phyloP scores from a whole-genome alignment of 2,888 invertebrate species.

The Rhyacophila evoluta region DNA sequence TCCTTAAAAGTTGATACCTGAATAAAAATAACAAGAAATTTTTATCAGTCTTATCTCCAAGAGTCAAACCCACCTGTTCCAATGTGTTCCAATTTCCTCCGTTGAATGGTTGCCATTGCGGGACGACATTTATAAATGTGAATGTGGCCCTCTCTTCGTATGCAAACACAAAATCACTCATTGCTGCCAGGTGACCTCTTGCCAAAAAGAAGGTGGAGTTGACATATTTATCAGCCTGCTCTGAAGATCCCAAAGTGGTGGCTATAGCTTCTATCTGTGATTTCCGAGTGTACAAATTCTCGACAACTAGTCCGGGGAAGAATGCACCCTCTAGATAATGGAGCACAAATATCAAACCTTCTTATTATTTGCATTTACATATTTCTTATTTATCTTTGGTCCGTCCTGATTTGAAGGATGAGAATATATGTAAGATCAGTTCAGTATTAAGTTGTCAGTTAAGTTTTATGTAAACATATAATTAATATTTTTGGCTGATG shows the following conservation, averaged over 20 bases:
- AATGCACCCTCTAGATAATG: constrained; percentile 43
- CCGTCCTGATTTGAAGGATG: too few relatives aligned
- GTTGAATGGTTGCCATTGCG: constrained; percentile 77
- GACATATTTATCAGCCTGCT: constrained; percentile 62
- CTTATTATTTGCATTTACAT: too few relatives aligned
- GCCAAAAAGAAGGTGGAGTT: constrained; percentile 65
- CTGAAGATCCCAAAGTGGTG: constrained; percentile 35
- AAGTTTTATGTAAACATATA: too few relatives aligned
- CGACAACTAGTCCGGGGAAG: constrained; percentile 45
- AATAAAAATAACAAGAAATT: too few relatives aligned
- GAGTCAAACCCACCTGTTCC: constrained; percentile 63
- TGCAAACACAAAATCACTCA: constrained; percentile 73
- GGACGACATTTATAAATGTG: constrained; percentile 75
- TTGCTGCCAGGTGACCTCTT: constrained; percentile 74
- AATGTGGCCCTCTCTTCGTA: constrained; percentile 72
- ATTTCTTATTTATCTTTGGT: too few relatives aligned
- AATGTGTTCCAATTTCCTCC: constrained; percentile 72
- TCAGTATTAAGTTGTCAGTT: too few relatives aligned
- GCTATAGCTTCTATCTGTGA: constrained; percentile 43
- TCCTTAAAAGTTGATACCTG: too few relatives aligned
- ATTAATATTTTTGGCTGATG: too few relatives aligned
- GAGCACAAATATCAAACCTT: constrained; percentile 17
- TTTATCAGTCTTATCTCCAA: too few relatives aligned
- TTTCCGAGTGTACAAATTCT: constrained; percentile 45
- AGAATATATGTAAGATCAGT: too few relatives aligned